Evolutionary conservation across 2,113 vertebrate species (phyloP), one percentile per base, ranked within the genome.

Genomic region (Ifrita kowaldi): DNA sequence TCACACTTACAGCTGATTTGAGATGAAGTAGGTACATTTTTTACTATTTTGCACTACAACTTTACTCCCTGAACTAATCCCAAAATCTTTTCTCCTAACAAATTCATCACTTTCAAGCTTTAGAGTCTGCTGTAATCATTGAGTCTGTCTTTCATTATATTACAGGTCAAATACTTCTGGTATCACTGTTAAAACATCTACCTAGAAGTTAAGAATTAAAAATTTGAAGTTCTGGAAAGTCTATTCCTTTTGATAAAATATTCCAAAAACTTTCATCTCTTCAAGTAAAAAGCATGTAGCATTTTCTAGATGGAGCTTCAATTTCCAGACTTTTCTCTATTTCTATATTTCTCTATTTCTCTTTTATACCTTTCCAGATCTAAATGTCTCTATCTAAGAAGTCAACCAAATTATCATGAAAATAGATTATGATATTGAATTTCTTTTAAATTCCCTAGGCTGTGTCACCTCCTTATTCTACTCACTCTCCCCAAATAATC

Each of bases 401-500:
- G 85, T 73, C 46, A 85, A 59, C 5, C 7, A 69, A 75, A 71
- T 79, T 68, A 50, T 42, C 11, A 35, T 65, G 57, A 47, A 75
- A 76, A 52, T 46, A 60, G 6, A 32, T 71, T 44, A 21, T 5
- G 2, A 44, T 57, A 85, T 41, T 74, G 6, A 11, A 44, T 84
- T n/a, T 74, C 17, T 78, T 64, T 59, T 46, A 55, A 70, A 10
- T 67, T 69, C 3, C 26, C 10, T 60, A 3, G 60, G 9, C 13
- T 70, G 15, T 41, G 26, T 76, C 22, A 83, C 9, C 2, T 7
- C 26, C 7, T 75, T n/a, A 37, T 55, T 27, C 8, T 8, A 4
- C 2, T 2, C 3, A 24, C 13, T 21, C 17, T 24, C 5, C 13
- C 4, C 2, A 16, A 2, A n/a, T 64, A 70, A 37, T 49, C 1